These are phyloP conservation scores for Drosophila subobscura DNA, from an alignment of 1,140 invertebrate genomes.

Conservation along the genomic window DNA sequence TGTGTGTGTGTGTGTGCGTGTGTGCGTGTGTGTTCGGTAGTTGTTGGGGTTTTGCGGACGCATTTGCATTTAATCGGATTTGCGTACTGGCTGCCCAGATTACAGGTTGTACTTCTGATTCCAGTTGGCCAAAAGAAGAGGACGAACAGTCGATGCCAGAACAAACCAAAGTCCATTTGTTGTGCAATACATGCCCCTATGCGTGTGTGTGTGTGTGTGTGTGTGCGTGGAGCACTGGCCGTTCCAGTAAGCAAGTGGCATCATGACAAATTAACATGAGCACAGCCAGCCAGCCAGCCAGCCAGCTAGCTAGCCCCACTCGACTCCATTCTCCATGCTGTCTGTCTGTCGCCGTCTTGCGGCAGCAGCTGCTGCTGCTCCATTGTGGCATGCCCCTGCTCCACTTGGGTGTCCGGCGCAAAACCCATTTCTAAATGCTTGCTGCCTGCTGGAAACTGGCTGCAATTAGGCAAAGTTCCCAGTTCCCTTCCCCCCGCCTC, in stretches of 20 bases:
- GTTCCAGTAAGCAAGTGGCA: slow-evolving; percentile 57
- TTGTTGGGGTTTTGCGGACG: slow-evolving; percentile 21
- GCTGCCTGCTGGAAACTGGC: too few species aligned
- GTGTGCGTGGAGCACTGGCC: slow-evolving; percentile 56
- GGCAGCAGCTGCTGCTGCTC: slow-evolving; percentile 23
- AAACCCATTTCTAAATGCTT: too few species aligned
- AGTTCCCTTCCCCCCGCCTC: too few species aligned
- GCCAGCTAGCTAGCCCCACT: slow-evolving; percentile 34
- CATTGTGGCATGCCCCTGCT: slow-evolving; percentile 6
- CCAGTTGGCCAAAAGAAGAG: slow-evolving; percentile 35
- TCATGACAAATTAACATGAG: slow-evolving; percentile 78
- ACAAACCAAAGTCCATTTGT: slow-evolving; percentile 66
- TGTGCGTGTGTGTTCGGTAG: slow-evolving; percentile 4
- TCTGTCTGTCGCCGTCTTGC: slow-evolving; percentile 10
- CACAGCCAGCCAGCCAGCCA: slow-evolving; percentile 5
- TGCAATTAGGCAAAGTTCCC: too few species aligned
- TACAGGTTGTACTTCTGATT: slow-evolving; percentile 68
- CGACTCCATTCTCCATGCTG: slow-evolving; percentile 33
- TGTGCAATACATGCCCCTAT: slow-evolving; percentile 55
- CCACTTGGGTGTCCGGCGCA: background rate
- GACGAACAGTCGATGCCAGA: slow-evolving; percentile 7
- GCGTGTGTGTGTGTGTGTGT: slow-evolving; percentile 21
- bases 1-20: slow-evolving; percentile 29
- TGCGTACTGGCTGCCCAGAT: slow-evolving; percentile 57
- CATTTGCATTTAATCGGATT: slow-evolving; percentile 82